Conservation (phyloP, 2,113 vertebrate genomes). For the Ploceus nigricollis region DNA sequence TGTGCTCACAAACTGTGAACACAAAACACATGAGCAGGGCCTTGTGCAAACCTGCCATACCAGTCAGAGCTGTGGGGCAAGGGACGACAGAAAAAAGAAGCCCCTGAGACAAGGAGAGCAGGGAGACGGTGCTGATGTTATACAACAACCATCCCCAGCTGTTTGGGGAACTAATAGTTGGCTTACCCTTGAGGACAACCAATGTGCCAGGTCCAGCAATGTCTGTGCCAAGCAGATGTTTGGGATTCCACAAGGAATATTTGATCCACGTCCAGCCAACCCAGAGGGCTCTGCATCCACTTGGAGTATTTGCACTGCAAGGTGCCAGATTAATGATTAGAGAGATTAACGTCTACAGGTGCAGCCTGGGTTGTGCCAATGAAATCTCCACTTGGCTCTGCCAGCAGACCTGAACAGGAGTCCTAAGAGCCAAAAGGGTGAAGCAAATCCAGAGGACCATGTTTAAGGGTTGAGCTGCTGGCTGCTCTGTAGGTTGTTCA, state of each 20-base stretch:
- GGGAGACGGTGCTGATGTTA: background rate
- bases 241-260: constrained; percentile 26
- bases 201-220: background rate
- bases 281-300: background rate
- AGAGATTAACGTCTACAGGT: background rate
- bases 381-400: background rate
- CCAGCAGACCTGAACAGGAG: background rate
- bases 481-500: background rate
- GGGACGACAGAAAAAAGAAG: background rate
- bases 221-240: background rate
- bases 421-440: background rate
- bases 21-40: background rate
- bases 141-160: background rate
- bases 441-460: background rate
- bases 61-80: background rate
- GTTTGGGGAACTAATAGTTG: background rate
- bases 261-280: constrained; percentile 5
- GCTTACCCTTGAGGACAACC: background rate
- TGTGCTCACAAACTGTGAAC: background rate
- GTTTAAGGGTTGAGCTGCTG: background rate
- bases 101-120: background rate
- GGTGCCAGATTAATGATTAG: background rate
- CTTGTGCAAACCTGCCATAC: background rate
- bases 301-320: constrained; percentile 7
- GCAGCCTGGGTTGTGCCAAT: background rate